A percentile compares a stretch with the other conserved stretches of the same genome.
These are phyloP conservation scores for Meiosimyza decipiens DNA, from an alignment of 2,888 invertebrate genomes.

Conservation along the genomic window DNA sequence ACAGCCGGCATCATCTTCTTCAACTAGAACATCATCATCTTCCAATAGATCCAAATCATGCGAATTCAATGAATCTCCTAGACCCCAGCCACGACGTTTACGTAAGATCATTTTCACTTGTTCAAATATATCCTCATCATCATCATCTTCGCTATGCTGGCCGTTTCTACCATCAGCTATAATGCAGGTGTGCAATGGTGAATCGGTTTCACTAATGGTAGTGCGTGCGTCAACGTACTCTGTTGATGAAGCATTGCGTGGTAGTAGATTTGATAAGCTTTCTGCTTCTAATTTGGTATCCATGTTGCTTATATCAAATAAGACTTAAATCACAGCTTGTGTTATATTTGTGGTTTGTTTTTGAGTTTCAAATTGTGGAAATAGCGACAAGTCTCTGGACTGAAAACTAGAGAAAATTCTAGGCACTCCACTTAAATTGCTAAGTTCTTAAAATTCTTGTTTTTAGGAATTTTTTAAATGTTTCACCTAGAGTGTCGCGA, in stretches of 20 bases:
- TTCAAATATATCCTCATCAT: constrained; percentile 61
- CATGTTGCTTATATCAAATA: neutral
- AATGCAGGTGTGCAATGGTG: constrained; percentile 43
- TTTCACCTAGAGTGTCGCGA: no score
- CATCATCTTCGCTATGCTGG: constrained; percentile 46
- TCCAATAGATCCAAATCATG: constrained; percentile 63
- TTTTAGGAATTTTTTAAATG: no score
- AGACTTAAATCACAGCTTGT: no score
- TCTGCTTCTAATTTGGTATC: constrained; percentile 38
- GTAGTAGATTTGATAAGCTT: constrained; percentile 45
- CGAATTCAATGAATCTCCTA: constrained; percentile 61
- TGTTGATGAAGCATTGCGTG: constrained; percentile 45
- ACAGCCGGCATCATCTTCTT: constrained; percentile 84
- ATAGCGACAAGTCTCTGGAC: no score
- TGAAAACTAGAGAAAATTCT: no score
- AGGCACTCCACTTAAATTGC: no score
- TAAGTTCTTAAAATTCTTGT: no score
- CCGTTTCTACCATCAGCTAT: constrained; percentile 31
- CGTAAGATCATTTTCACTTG: constrained; percentile 65
- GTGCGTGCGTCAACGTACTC: constrained; percentile 48
- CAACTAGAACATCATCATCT: constrained; percentile 63
- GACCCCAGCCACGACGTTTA: constrained; percentile 64
- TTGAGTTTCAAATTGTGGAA: no score
- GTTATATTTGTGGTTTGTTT: no score
- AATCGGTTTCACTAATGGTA: constrained; percentile 46